Percentiles rank a stretch among this genome's conserved stretches.
Conservation (phyloP, 2,797 vertebrate genomes). For the Clarias laeviceps region DNA sequence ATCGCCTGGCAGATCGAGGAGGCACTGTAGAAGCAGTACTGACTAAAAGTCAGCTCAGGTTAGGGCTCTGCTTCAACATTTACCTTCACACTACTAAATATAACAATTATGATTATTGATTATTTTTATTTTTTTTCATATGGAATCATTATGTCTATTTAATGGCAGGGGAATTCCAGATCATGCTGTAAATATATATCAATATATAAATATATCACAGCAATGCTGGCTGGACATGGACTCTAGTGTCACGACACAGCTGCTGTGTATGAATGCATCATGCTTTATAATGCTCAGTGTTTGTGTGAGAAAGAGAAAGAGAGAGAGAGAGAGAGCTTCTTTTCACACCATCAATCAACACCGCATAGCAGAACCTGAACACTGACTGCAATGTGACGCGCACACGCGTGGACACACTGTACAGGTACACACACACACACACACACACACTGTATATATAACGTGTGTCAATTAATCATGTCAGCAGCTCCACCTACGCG, state of each 20-base stretch:
- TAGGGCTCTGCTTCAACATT: neutral
- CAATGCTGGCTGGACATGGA: neutral
- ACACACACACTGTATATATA: neutral
- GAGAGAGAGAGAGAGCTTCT: neutral
- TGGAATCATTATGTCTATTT: neutral
- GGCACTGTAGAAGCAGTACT: neutral
- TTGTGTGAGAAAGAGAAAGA: neutral
- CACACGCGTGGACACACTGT: neutral
- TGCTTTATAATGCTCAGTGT: slow-evolving; percentile 4
- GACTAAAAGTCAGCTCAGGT: neutral
- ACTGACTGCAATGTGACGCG: neutral
- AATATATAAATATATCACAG: too few species aligned
- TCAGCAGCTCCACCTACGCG: slow-evolving; percentile 16
- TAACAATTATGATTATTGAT: neutral
- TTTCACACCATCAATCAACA: neutral
- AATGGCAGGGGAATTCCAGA: neutral
- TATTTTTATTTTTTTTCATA: neutral
- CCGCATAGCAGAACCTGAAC: neutral
- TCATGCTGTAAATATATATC: neutral
- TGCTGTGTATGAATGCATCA: slow-evolving; percentile 8
- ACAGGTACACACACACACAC: neutral
- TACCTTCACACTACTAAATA: neutral
- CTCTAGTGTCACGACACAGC: slow-evolving; percentile 18
- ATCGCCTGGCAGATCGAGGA: neutral
- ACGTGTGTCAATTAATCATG: too few species aligned